phyloP scores from a whole-genome alignment of 1,140 invertebrate genomes.

The Papilio xuthus region DNA sequence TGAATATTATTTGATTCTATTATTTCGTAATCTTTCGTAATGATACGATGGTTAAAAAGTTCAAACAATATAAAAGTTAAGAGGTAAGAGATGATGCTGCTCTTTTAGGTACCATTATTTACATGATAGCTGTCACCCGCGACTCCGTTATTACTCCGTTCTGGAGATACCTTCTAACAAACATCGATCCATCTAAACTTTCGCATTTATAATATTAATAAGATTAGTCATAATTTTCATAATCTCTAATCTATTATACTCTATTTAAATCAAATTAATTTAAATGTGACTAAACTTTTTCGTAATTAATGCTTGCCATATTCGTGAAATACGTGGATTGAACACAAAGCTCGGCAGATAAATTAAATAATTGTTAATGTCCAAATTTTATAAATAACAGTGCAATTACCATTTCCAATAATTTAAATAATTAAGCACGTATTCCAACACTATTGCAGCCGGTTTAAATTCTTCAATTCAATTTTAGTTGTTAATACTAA shows the following conservation, averaged over 20 bases:
- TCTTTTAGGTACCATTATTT: too few species aligned
- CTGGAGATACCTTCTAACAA: too few species aligned
- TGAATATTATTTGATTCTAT: too few species aligned
- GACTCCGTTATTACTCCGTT: too few species aligned
- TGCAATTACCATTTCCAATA: background rate
- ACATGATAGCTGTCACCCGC: too few species aligned
- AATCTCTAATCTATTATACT: too few species aligned
- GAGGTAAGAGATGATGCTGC: too few species aligned
- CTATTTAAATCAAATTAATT: background rate
- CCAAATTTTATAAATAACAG: background rate
- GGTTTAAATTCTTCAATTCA: background rate
- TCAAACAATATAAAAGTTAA: too few species aligned
- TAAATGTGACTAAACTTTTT: background rate
- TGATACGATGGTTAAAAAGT: too few species aligned
- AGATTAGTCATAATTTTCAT: background rate
- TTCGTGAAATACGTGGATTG: background rate
- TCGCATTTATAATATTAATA: background rate
- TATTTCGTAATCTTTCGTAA: too few species aligned
- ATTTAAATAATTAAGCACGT: background rate
- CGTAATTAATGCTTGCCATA: background rate
- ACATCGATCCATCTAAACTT: too few species aligned
- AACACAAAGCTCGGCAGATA: background rate
- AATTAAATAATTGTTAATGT: conserved; percentile 24
- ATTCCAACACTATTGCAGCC: background rate
- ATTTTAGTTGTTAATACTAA: background rate